phyloP scores from a whole-genome alignment of 2,797 vertebrate species.

The Otolemur crassicaudatus region DNA sequence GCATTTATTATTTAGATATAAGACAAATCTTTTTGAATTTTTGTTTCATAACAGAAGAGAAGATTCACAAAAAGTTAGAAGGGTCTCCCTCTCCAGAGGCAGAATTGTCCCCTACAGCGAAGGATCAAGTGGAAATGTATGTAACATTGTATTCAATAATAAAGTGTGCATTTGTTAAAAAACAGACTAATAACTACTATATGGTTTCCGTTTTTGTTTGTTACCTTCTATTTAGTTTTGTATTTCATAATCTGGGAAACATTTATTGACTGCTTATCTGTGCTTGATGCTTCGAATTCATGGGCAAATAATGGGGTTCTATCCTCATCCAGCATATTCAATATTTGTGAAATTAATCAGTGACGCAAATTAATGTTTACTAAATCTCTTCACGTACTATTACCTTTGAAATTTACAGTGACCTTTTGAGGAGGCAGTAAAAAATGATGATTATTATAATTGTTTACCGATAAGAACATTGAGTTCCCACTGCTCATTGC shows the following conservation, averaged over 20 bases:
- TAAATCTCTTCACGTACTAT: background rate
- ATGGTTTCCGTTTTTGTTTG: background rate
- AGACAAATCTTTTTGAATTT: conserved; percentile 69
- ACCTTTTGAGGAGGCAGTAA: background rate
- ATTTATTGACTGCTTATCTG: background rate
- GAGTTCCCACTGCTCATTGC: background rate
- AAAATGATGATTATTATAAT: too few relatives aligned
- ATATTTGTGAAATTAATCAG: background rate
- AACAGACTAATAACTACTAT: background rate
- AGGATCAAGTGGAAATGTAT: conserved; percentile 99
- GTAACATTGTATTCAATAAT: conserved; percentile 69
- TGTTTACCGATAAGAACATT: background rate
- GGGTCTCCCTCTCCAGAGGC: conserved; percentile 95
- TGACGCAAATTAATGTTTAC: too few relatives aligned
- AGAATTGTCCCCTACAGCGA: conserved; percentile 95
- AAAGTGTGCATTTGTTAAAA: background rate
- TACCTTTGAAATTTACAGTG: background rate
- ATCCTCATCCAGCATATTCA: accelerated
- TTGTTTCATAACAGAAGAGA: conserved; percentile 94
- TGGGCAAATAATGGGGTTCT: background rate
- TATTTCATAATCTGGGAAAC: background rate
- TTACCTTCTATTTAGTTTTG: background rate
- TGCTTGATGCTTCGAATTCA: background rate
- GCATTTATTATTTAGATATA: conserved; percentile 11
- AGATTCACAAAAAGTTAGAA: conserved; percentile 95